phyloP scores from a whole-genome alignment of 2,113 vertebrate genomes.

The Pelusios castaneus region DNA sequence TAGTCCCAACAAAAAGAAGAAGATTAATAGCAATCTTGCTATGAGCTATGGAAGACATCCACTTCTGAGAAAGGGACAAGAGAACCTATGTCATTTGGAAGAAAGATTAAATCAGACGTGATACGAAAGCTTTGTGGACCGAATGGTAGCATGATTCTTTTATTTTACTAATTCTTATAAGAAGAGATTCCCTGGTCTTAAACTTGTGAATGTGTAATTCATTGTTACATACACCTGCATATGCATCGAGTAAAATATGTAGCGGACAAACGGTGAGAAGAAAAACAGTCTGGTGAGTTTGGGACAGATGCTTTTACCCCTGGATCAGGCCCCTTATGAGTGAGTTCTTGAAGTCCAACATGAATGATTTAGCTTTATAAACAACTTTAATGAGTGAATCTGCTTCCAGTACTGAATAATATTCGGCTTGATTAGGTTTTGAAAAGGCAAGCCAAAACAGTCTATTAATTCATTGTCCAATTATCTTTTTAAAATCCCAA shows the following conservation, averaged over 20 bases:
- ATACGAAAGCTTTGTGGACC: neutral
- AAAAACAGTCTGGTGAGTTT: rapidly evolving
- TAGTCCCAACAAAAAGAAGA: neutral
- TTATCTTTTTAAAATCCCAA: neutral
- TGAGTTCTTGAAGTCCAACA: neutral
- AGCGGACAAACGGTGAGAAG: rapidly evolving
- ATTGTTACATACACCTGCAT: neutral
- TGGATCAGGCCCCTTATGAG: neutral
- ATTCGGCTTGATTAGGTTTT: neutral
- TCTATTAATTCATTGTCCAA: neutral
- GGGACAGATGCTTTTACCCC: neutral
- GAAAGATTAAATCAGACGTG: neutral
- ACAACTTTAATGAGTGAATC: neutral
- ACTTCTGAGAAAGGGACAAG: neutral
- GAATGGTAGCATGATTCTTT: neutral
- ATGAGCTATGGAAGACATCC: neutral
- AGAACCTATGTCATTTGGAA: neutral
- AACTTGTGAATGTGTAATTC: rapidly evolving
- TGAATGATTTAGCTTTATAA: neutral
- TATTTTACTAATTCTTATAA: neutral
- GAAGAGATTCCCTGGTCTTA: neutral
- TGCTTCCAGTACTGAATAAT: neutral
- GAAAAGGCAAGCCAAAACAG: neutral
- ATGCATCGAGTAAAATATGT: rapidly evolving
- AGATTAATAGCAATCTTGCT: neutral